Evolutionary conservation across 2,888 invertebrate genomes (phyloP).

Genomic region (Prenolepis imparis): DNA sequence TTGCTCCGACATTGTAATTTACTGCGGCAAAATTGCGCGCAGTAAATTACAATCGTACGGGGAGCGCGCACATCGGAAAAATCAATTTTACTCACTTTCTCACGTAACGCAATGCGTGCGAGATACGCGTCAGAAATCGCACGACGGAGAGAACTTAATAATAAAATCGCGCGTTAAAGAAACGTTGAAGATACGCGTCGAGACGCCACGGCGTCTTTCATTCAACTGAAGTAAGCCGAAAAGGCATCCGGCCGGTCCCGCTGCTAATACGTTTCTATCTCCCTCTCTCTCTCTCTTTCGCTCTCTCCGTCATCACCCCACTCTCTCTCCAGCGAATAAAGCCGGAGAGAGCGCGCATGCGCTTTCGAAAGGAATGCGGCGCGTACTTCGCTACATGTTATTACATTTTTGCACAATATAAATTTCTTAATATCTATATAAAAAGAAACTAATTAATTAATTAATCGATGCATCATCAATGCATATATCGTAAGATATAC

Average conservation of each 20-base stretch:
- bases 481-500: constrained; percentile 70
- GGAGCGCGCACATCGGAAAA: neutral
- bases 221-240: constrained; percentile 28
- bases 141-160: neutral
- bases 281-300: neutral
- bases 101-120: constrained; percentile 1
- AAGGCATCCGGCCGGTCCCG: constrained; percentile 1
- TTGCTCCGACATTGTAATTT: neutral
- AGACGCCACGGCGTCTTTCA: neutral
- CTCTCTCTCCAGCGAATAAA: neutral
- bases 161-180: neutral
- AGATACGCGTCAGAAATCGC: neutral
- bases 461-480: too few species aligned
- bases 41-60: neutral
- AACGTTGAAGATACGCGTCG: neutral
- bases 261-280: neutral
- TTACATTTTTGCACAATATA: neutral
- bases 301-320: too few species aligned
- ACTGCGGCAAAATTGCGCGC: constrained; percentile 16
- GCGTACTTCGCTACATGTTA: neutral
- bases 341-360: neutral
- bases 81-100: constrained; percentile 36
- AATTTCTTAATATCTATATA: neutral
- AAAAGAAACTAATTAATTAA: too few species aligned
- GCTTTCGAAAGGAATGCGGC: neutral